Conservation (phyloP, 2,113 vertebrate species). For the Otolemur garnettii region DNA sequence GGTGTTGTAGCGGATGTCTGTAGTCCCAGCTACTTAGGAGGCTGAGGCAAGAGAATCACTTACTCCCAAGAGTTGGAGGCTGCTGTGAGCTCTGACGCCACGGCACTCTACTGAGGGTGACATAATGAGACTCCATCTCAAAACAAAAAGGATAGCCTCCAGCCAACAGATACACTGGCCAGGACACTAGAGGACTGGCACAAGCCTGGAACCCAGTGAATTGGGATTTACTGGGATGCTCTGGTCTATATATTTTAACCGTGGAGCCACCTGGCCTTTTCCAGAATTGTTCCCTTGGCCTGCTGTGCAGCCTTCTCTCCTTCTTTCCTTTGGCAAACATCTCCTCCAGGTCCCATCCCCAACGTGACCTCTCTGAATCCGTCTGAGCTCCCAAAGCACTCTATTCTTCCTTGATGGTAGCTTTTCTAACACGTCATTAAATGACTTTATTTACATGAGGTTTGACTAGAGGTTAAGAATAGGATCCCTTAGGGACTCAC, state of each 20-base stretch:
- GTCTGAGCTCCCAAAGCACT: neutral
- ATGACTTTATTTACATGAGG: neutral
- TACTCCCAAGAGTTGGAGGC: too few species aligned
- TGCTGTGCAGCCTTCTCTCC: neutral
- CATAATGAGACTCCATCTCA: too few species aligned
- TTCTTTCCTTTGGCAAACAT: neutral
- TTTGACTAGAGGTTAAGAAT: neutral
- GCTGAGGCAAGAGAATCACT: too few species aligned
- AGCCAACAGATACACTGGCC: neutral
- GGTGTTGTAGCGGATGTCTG: too few species aligned
- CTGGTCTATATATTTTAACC: neutral
- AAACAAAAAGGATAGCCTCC: neutral
- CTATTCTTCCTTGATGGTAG: neutral
- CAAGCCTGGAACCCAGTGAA: neutral
- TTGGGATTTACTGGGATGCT: neutral
- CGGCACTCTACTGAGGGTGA: too few species aligned
- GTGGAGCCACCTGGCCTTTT: neutral
- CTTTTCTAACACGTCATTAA: neutral
- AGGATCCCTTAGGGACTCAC: neutral
- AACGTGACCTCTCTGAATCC: neutral
- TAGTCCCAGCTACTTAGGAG: too few species aligned
- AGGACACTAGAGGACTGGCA: neutral
- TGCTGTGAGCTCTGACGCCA: too few species aligned
- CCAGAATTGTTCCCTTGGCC: neutral
- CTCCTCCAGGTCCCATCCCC: neutral